Evolutionary conservation across 1,140 invertebrate genomes (phyloP).

Genomic region (Papilio glaucus): DNA sequence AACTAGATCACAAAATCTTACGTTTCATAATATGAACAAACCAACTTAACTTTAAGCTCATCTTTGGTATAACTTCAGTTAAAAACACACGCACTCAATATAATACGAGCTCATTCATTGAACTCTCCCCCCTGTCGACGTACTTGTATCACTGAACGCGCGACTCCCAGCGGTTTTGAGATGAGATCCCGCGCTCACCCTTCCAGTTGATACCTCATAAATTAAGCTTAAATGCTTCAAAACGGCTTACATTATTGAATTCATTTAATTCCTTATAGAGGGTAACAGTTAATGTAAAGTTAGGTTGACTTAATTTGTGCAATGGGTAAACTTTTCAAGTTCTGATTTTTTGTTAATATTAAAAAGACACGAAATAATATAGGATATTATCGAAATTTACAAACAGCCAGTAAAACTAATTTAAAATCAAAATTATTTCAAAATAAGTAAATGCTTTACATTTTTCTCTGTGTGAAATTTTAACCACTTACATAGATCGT

Average conservation of each 20-base stretch:
- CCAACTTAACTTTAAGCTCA: not conserved
- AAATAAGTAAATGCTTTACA: too few species aligned
- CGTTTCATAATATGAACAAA: not conserved
- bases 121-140: not conserved
- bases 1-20: too few species aligned
- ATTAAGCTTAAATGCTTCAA: conserved; percentile 8
- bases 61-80: not conserved
- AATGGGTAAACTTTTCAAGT: too few species aligned
- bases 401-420: too few species aligned
- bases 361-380: too few species aligned
- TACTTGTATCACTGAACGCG: not conserved
- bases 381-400: too few species aligned
- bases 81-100: not conserved
- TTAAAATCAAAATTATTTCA: too few species aligned
- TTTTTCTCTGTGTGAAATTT: too few species aligned
- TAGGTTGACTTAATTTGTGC: too few species aligned
- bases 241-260: conserved; percentile 17
- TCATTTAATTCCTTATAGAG: conserved; percentile 8
- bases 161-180: conserved; percentile 1
- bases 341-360: too few species aligned
- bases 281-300: not conserved
- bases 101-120: not conserved
- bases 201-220: conserved; percentile 8
- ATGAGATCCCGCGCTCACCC: not conserved
- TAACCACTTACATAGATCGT: too few species aligned